Conservation (phyloP, 1,140 invertebrate species). For the Drosophila azteca region DNA sequence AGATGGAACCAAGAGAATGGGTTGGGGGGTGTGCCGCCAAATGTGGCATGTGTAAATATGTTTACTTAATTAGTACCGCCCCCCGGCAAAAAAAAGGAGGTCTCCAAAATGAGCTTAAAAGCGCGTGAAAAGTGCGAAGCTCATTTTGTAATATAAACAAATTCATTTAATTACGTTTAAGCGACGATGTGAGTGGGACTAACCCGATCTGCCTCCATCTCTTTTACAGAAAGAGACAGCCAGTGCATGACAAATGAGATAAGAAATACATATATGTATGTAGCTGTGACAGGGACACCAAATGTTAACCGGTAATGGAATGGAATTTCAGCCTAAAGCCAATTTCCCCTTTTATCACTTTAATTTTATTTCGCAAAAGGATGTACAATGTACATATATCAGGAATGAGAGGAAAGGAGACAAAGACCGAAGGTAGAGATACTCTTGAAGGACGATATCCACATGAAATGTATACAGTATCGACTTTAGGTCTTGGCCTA, state of each 20-base stretch:
- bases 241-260: conserved; percentile 9
- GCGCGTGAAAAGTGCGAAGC: conserved; percentile 67
- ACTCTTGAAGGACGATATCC: too few relatives aligned
- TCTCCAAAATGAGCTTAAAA: conserved; percentile 61
- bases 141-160: conserved; percentile 77
- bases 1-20: conserved; percentile 26
- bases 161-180: conserved; percentile 67
- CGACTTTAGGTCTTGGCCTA: too few relatives aligned
- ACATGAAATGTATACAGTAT: too few relatives aligned
- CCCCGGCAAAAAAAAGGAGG: conserved; percentile 3
- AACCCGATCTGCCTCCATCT: neutral
- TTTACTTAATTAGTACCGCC: conserved; percentile 71
- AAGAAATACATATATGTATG: too few relatives aligned
- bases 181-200: conserved; percentile 20
- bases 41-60: conserved; percentile 67
- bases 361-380: conserved; percentile 40
- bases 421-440: too few relatives aligned
- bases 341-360: conserved; percentile 7
- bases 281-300: neutral
- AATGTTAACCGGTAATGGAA: neutral
- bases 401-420: too few relatives aligned
- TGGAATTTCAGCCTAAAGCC: neutral
- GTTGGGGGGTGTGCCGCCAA: neutral
- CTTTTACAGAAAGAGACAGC: neutral
- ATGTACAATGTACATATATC: neutral